Percentiles rank a stretch among this genome's conserved stretches.
Conservation (phyloP, 2,888 invertebrate species). For the Branchellion lobata region DNA sequence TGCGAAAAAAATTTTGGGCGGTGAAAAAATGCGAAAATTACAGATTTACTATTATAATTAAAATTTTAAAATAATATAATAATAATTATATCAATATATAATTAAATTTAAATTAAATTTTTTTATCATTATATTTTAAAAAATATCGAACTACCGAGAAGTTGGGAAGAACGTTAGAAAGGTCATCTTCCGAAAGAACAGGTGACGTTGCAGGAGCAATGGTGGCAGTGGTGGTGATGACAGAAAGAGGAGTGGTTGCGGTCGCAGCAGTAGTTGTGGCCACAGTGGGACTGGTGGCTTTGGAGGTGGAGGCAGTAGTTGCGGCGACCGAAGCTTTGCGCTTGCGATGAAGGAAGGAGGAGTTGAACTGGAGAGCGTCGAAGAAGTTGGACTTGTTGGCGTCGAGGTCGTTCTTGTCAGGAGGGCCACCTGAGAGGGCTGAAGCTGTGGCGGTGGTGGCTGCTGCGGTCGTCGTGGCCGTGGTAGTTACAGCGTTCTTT, state of each 20-base stretch:
- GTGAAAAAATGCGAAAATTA: not conserved
- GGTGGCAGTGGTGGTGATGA: too few species aligned
- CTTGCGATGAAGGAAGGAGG: not conserved
- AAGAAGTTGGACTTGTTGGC: not conserved
- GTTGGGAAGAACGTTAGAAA: not conserved
- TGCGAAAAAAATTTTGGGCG: not conserved
- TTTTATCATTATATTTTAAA: too few species aligned
- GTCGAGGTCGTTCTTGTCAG: not conserved
- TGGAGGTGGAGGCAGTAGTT: not conserved
- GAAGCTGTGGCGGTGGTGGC: not conserved
- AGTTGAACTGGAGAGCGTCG: conserved; percentile 12
- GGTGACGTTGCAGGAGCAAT: too few species aligned
- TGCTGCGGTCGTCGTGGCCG: not conserved
- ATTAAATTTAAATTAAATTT: too few species aligned
- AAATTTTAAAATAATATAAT: not conserved
- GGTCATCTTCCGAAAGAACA: not conserved
- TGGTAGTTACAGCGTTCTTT: not conserved
- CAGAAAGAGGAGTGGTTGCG: too few species aligned
- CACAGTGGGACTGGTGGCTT: not conserved
- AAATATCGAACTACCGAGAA: not conserved
- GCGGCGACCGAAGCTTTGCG: not conserved
- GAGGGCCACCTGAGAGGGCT: not conserved
- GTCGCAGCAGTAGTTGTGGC: not conserved
- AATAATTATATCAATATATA: too few species aligned
- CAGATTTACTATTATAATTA: not conserved